Evolutionary conservation across 2,797 vertebrate genomes (phyloP), one percentile per base, ranked within the genome.

Genomic region (Adelosebastes latens): DNA sequence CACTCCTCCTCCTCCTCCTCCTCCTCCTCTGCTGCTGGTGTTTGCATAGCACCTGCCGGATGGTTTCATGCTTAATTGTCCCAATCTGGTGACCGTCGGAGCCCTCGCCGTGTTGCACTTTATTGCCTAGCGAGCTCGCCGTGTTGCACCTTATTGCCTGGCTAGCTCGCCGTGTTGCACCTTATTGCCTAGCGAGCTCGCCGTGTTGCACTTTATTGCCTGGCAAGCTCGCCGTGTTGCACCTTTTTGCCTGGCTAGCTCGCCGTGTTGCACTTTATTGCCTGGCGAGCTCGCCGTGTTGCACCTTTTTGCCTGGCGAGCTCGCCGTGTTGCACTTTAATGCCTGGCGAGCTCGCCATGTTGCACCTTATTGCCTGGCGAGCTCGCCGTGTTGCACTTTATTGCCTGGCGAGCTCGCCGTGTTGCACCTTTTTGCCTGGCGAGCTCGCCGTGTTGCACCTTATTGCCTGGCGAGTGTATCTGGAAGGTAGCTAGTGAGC

Each of bases 1-100:
- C 87, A 87, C 83, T 84, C 79, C 79, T 34, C 32, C 32, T 34
- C 32, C 32, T 34, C 32, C 32, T 34, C 9, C 25, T 25, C 25
- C 25, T 25, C 25, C 83, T 84, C 79, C 78, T 91, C 76, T 58
- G 2, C 71, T 78, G 65, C 84, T 78, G 72, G 64, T 92, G 84
- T 92, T 90, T 92, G 81, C 66, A 61, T 74, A 89, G 85, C 75
- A 79, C 71, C 80, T 77, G 79, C 61, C 6, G 5, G 46, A 82
- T 66, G 69, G 71, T 49, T 39, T 39, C 71, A 16, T 32, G 67
- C 69, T 65, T 89, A 78, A 90, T 84, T 84, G 73, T 76, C 61
- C 63, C 67, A 74, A 49, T 83, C 74, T 77, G 72, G 75, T 79
- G 71, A 66, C 62, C 62, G 42, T 64, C 62, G 34, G 60, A 80